Percentiles rank a stretch among this genome's conserved stretches.
phyloP scores from a whole-genome alignment of 2,797 vertebrate species.

The Scomberomorus guttatus region DNA sequence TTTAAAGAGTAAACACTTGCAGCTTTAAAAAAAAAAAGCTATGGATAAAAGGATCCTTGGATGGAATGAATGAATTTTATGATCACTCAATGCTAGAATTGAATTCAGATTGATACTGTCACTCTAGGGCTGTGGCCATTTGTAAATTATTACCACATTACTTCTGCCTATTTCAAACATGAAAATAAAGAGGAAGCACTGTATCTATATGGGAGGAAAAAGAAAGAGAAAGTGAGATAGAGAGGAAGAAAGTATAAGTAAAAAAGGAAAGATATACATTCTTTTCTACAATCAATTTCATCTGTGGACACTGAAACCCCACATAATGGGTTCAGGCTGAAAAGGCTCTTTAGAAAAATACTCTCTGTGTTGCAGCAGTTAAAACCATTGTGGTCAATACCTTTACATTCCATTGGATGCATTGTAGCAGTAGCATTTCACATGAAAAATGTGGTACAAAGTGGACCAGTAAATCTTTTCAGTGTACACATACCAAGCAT shows the following conservation, averaged over 20 bases:
- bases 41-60: constrained; percentile 48
- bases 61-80: constrained; percentile 40
- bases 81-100: constrained; percentile 40
- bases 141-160: constrained; percentile 34
- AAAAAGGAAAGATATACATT: neutral
- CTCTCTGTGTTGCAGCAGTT: constrained; percentile 32
- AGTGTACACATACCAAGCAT: constrained; percentile 68
- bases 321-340: constrained; percentile 40
- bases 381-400: constrained; percentile 49
- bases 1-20: constrained; percentile 58
- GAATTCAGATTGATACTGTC: constrained; percentile 42
- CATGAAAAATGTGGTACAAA: constrained; percentile 75
- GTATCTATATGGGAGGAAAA: neutral
- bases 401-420: constrained; percentile 45
- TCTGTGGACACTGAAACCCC: constrained; percentile 24
- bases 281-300: constrained; percentile 34
- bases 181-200: constrained; percentile 13
- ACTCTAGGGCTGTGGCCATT: constrained; percentile 19
- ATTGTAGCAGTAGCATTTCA: constrained; percentile 67
- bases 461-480: constrained; percentile 76
- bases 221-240: neutral
- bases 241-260: neutral
- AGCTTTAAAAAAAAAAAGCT: constrained; percentile 52
- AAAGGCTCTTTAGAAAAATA: constrained; percentile 28
- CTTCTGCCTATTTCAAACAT: constrained; percentile 28